Conservation (phyloP, 2,113 vertebrate genomes). For the Brachyistius frenatus region DNA sequence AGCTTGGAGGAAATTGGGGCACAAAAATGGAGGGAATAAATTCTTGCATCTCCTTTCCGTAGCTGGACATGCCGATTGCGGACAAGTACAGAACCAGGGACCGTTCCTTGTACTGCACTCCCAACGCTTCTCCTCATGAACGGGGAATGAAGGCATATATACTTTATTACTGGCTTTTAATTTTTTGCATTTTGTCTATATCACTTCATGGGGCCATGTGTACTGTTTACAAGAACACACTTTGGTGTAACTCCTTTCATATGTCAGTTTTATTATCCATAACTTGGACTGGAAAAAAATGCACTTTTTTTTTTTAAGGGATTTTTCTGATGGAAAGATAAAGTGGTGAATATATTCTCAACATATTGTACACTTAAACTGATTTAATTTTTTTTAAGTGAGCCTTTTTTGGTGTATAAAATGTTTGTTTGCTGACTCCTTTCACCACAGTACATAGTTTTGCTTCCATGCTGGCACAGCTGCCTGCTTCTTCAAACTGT, state of each 20-base stretch:
- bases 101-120: conserved; percentile 60
- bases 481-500: no score
- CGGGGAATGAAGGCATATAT: conserved; percentile 53
- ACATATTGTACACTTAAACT: no score
- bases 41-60: conserved; percentile 17
- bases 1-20: background rate
- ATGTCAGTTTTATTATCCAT: background rate
- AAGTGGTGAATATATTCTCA: no score
- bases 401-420: no score
- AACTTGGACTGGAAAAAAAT: background rate
- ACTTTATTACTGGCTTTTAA: background rate
- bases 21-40: background rate
- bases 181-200: background rate
- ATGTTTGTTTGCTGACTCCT: no score
- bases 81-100: conserved; percentile 53
- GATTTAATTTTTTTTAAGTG: no score
- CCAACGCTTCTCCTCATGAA: conserved; percentile 33
- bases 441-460: no score
- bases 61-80: conserved; percentile 43
- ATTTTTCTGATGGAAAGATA: no score
- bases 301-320: no score
- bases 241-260: background rate
- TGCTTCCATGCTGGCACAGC: no score
- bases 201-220: background rate
- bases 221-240: background rate